These are phyloP conservation scores for Loripinus fragilis DNA, from an alignment of 2,888 invertebrate genomes.

Conservation along the genomic window DNA sequence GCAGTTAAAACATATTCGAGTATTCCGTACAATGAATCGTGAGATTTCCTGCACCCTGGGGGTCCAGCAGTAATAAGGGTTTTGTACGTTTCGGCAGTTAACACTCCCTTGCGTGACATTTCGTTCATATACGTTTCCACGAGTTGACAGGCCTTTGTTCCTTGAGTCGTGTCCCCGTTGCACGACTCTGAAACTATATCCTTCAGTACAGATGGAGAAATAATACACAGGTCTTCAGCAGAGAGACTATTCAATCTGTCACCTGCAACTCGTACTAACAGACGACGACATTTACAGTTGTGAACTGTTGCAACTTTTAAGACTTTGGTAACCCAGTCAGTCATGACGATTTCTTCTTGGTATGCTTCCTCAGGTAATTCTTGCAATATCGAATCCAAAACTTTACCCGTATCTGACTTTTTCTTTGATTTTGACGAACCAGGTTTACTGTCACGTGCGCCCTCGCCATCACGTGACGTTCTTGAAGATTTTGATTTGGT, in stretches of 20 bases:
- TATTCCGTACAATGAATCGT: slow-evolving; percentile 79
- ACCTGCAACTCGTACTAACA: slow-evolving; percentile 75
- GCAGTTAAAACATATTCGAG: slow-evolving; percentile 78
- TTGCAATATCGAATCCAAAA: slow-evolving; percentile 74
- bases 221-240: slow-evolving; percentile 75
- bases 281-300: slow-evolving; percentile 69
- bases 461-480: slow-evolving; percentile 39
- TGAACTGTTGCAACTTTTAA: slow-evolving; percentile 71
- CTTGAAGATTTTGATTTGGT: slow-evolving; percentile 37
- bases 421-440: slow-evolving; percentile 54
- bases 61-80: slow-evolving; percentile 77
- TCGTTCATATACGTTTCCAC: slow-evolving; percentile 79
- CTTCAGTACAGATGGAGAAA: slow-evolving; percentile 77
- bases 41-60: slow-evolving; percentile 69
- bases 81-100: slow-evolving; percentile 79
- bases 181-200: slow-evolving; percentile 74
- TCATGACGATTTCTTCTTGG: slow-evolving; percentile 64
- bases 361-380: slow-evolving; percentile 75
- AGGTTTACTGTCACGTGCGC: slow-evolving; percentile 47
- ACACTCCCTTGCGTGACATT: slow-evolving; percentile 75
- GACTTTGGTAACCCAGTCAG: slow-evolving; percentile 72
- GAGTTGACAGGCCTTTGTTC: slow-evolving; percentile 69
- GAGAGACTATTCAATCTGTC: slow-evolving; percentile 73
- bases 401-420: slow-evolving; percentile 58
- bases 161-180: slow-evolving; percentile 61